These are phyloP conservation scores for Asbolus verrucosus DNA, from an alignment of 1,140 invertebrate species.

Conservation along the genomic window DNA sequence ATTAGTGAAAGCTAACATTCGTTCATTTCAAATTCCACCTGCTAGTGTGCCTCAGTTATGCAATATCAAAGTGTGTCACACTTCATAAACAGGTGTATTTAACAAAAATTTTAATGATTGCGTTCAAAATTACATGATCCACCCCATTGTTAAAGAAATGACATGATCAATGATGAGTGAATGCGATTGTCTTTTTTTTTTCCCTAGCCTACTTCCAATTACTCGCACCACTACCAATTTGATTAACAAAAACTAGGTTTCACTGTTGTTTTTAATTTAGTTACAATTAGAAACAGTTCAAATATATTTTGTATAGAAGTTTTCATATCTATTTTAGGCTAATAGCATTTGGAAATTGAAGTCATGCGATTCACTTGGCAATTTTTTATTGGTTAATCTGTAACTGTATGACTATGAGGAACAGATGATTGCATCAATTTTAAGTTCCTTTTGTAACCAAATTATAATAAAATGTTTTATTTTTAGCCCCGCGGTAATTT, in stretches of 20 bases:
- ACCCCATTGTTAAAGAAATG: background rate
- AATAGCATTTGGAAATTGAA: no score
- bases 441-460: constrained; percentile 16
- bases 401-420: no score
- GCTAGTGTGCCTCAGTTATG: constrained; percentile 52
- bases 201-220: background rate
- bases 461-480: background rate
- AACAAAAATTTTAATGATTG: background rate
- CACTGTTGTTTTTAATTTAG: no score
- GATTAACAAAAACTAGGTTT: no score
- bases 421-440: constrained; percentile 20
- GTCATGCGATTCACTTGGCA: no score
- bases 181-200: constrained; percentile 4
- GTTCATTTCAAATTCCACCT: constrained; percentile 42
- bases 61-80: constrained; percentile 57
- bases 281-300: no score
- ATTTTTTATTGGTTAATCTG: background rate
- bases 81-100: constrained; percentile 25
- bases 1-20: constrained; percentile 51
- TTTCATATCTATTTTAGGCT: no score
- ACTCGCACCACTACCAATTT: no score
- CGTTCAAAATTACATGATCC: constrained; percentile 1
- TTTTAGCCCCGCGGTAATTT: background rate
- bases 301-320: background rate
- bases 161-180: no score